phyloP scores from a whole-genome alignment of 2,888 invertebrate genomes.

The Apotomis capreana region DNA sequence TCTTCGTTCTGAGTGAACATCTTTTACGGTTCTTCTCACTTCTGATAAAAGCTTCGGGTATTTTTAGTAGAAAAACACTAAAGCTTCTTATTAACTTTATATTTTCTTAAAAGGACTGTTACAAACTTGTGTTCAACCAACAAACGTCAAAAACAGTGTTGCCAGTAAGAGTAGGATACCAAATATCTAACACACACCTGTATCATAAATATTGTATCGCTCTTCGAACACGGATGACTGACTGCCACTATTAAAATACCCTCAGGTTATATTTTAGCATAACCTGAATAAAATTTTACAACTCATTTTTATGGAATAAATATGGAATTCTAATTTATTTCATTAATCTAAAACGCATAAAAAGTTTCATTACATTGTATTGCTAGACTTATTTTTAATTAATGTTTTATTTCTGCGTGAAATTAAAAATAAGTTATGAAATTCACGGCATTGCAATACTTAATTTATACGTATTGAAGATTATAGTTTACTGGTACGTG shows the following conservation, averaged over 20 bases:
- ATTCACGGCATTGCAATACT: constrained; percentile 55
- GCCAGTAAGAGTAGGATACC: too few species aligned
- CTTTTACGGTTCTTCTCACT: too few species aligned
- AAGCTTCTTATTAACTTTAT: too few species aligned
- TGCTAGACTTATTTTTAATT: constrained; percentile 54
- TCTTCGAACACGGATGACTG: background rate
- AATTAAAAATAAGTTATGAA: constrained; percentile 65
- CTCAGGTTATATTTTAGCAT: background rate
- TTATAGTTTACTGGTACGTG: constrained; percentile 45
- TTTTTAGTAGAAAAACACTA: too few species aligned
- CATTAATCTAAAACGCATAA: constrained; percentile 28
- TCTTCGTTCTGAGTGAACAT: too few species aligned
- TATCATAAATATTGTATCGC: too few species aligned
- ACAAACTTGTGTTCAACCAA: too few species aligned
- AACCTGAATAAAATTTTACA: background rate
- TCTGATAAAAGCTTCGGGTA: too few species aligned
- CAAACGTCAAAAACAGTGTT: too few species aligned
- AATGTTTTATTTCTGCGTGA: constrained; percentile 66
- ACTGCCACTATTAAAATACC: background rate
- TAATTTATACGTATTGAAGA: constrained; percentile 49
- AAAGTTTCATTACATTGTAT: constrained; percentile 40
- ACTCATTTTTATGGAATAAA: constrained; percentile 3
- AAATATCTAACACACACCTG: too few species aligned
- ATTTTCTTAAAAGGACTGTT: too few species aligned
- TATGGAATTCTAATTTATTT: constrained; percentile 23